A percentile compares a stretch with the other conserved stretches of the same genome.
phyloP scores from a whole-genome alignment of 2,113 vertebrate species.

The Vulpes lagopus region DNA sequence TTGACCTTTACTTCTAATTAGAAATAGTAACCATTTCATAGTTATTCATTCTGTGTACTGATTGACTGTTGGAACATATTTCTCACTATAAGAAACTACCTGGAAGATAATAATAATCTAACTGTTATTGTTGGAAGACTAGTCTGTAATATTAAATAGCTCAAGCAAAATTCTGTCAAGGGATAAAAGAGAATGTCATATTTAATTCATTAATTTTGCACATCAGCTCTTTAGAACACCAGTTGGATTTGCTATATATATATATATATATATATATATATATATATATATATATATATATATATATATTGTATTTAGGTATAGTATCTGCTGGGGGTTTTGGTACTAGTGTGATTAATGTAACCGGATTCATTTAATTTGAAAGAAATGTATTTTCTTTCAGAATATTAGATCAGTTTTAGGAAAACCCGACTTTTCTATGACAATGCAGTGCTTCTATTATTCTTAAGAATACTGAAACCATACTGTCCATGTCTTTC shows the following conservation, averaged over 20 bases:
- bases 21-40: neutral
- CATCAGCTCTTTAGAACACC: neutral
- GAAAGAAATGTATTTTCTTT: neutral
- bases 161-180: neutral
- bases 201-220: constrained; percentile 29
- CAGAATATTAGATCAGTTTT: neutral
- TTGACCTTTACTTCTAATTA: neutral
- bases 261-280: constrained; percentile 22
- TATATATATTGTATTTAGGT: neutral
- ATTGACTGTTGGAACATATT: neutral
- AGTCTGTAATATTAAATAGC: neutral
- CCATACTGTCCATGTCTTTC: neutral
- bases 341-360: neutral
- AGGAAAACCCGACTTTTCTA: neutral
- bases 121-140: neutral
- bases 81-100: neutral
- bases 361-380: neutral
- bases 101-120: neutral
- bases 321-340: neutral
- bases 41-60: neutral
- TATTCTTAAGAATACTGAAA: neutral
- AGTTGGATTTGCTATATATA: constrained; percentile 22
- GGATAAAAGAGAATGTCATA: neutral
- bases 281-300: constrained; percentile 37
- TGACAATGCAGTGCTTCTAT: neutral